These are phyloP conservation scores for Orthonychiurus folsomi DNA, from an alignment of 2,888 invertebrate genomes.

Conservation along the genomic window DNA sequence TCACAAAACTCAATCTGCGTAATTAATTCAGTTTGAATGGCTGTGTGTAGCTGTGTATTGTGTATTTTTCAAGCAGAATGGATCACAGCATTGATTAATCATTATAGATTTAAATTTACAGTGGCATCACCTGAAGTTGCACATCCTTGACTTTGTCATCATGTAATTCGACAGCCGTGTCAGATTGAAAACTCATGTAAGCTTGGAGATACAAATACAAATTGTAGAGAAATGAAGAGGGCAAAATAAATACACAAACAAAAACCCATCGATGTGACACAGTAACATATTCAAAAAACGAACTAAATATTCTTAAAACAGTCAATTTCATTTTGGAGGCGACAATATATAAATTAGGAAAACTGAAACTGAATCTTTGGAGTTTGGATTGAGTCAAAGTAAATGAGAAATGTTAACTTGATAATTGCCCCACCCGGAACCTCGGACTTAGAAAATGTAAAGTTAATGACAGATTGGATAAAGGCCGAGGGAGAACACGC, in stretches of 20 bases:
- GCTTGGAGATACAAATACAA: constrained; percentile 55
- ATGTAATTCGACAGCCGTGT: constrained; percentile 62
- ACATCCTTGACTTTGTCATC: constrained; percentile 58
- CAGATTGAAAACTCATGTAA: constrained; percentile 58
- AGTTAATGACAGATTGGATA: too few species aligned
- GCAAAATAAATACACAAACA: constrained; percentile 61
- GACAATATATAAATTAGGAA: too few species aligned
- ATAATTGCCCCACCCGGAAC: too few species aligned
- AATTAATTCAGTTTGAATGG: too few species aligned
- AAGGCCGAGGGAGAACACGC: too few species aligned
- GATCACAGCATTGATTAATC: neutral
- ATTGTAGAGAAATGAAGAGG: constrained; percentile 62
- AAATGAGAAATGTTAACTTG: too few species aligned
- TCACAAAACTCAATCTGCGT: too few species aligned
- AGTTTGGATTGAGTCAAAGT: neutral
- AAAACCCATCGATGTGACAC: constrained; percentile 63
- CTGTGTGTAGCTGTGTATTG: too few species aligned
- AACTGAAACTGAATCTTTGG: neutral
- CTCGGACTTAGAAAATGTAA: too few species aligned
- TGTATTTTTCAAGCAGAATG: neutral
- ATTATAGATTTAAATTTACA: neutral
- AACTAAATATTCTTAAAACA: neutral
- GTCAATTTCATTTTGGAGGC: neutral
- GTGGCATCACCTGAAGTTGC: constrained; percentile 56
- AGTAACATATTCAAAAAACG: constrained; percentile 51